Evolutionary conservation across 1,140 invertebrate species (phyloP), one percentile per base, ranked within the genome.

Genomic region (Adoxophyes honmai): DNA sequence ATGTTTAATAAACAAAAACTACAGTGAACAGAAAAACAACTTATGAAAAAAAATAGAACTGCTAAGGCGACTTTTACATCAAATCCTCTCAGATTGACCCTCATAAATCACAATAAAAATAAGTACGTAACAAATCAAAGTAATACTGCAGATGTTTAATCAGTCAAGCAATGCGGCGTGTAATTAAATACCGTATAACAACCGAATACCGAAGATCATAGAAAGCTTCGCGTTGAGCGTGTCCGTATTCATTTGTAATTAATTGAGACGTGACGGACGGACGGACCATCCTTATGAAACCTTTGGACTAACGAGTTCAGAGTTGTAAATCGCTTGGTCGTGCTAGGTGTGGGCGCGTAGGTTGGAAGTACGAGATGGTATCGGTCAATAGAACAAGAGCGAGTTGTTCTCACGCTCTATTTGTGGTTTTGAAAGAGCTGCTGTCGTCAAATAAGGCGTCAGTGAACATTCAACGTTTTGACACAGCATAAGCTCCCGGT

Each of bases 211-310:
- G 10, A 48, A 44, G 0, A 48, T 48, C 42, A 48, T 14, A 48
- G 42, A 54, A 60, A 53, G 57, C 37, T 36, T 18, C 28, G 10
- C 28, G 48, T 9, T 42, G 55, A 21, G 39, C 35, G 54, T 35
- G 9, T 59, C 57, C 38, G 36, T 66, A 59, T 59, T 70, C 68
- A 70, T 68, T 73, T 57, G 58, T 55, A 70, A 73, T 74, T 72
- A 70, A 78, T 78, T 78, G 75, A 80, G 68, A 76, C 68, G 77
- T 70, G 65, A 68, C 66, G 60, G 62, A 57, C 55, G 60, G 52
- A 58, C 34, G 60, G 48, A 48, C 10, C 9, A 60, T 34, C 11
- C 39, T 8, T 33, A 18, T 7, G 55, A 60, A 18, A 48, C 48
- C 39, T 62, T 65, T 77, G 68, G 63, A 55, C 38, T 11, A 8